Base-by-base conservation (phyloP, 2,888 invertebrate species). In the Chrysodeixis includens region DNA sequence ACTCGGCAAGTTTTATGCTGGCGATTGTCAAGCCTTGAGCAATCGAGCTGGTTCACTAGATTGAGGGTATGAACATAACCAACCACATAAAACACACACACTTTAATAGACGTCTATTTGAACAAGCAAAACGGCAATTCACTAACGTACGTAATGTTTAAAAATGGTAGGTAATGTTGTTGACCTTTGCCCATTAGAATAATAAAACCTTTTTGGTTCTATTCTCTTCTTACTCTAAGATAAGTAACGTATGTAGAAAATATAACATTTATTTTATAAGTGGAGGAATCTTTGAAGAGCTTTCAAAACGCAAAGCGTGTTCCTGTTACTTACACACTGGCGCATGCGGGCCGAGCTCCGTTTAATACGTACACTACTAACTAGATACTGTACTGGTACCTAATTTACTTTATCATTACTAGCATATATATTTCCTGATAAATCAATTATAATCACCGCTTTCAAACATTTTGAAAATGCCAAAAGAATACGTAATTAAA, bases 241-340 rank as follows among this genome's bases (percentile, higher is more conserved):
- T 68, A 73, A 61, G 58, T 68, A 59, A 53, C 56, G 62, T 70
- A 57, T 40, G 69, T 54, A 51, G 60, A 74, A 78, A 74, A 64
- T 71, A 56, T 70, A 66, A 60, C 66, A 54, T 76, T 76, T 71
- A 66, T 69, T 66, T 71, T 61, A 69, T 68, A 70, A 74, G 66
- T 66, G 68, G 64, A 68, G 66, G 69, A 78, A 81, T 82, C 67
- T 81, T 77, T 69, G 56, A 67, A 76, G 71, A 70, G 80, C 68
- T 79, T 76, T 79, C 72, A 77, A 78, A 80, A 66, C 71, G 63
- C 70, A 71, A 79, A 76, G 76, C 82, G 56, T 72, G 49, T 65
- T 66, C 53, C 55, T 66, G 49, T 69, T 70, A 69, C 74, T 66
- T 76, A 71, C 76, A 78, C 52, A 62, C 69, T 52, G 56, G 51